These are phyloP conservation scores for Theretra japonica DNA, from an alignment of 2,888 invertebrate species.

Conservation along the genomic window DNA sequence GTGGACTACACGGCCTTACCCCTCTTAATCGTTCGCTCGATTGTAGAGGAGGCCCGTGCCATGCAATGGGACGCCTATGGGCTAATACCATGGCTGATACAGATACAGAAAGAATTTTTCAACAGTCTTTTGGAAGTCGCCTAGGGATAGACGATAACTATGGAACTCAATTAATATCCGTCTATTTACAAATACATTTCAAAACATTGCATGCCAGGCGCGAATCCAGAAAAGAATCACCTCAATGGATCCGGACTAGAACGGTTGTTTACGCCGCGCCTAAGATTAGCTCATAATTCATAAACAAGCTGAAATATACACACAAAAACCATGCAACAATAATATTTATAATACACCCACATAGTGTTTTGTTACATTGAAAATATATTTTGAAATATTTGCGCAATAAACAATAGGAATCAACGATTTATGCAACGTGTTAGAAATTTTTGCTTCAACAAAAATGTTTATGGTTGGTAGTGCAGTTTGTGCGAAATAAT, in stretches of 20 bases:
- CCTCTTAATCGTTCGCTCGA: no score
- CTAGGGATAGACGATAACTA: not conserved
- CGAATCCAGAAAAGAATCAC: constrained; percentile 28
- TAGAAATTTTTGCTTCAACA: not conserved
- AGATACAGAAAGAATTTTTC: no score
- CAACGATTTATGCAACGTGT: constrained; percentile 10
- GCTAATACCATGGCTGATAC: no score
- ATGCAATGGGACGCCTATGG: no score
- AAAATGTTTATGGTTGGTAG: not conserved
- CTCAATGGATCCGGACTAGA: constrained; percentile 17
- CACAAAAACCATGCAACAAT: constrained; percentile 32
- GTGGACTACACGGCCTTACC: no score
- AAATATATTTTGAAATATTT: constrained; percentile 28
- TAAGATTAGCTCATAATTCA: constrained; percentile 37
- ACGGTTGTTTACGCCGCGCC: constrained; percentile 27
- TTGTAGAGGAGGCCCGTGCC: no score
- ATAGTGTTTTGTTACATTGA: constrained; percentile 28
- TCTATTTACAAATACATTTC: constrained; percentile 20
- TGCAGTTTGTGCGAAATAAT: not conserved
- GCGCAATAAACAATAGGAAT: constrained; percentile 24
- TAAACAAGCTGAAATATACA: constrained; percentile 31
- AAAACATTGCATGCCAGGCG: not conserved
- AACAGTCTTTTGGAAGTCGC: no score
- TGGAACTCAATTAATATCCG: not conserved
- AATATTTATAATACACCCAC: constrained; percentile 32